Percentiles rank a stretch among this genome's conserved stretches.
These are phyloP conservation scores for Autographa pulchrina DNA, from an alignment of 2,888 invertebrate genomes.

Conservation along the genomic window DNA sequence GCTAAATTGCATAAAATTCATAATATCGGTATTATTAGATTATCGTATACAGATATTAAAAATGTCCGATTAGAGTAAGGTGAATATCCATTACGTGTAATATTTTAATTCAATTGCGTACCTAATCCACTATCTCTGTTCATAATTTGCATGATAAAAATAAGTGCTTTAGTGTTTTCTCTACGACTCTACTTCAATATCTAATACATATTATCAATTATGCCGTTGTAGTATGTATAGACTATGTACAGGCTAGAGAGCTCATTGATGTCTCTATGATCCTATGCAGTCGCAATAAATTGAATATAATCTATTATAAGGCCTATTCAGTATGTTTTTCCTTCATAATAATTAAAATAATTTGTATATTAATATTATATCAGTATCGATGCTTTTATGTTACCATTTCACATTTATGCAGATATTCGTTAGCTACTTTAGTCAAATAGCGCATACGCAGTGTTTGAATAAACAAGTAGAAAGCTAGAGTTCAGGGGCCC, in stretches of 20 bases:
- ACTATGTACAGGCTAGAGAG: neutral
- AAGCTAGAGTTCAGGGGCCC: slow-evolving; percentile 21
- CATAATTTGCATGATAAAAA: neutral
- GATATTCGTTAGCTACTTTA: neutral
- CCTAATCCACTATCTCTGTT: neutral
- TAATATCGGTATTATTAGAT: neutral
- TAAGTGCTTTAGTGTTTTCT: too few species aligned
- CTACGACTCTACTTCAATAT: too few species aligned
- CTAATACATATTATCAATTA: too few species aligned
- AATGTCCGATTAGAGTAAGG: neutral
- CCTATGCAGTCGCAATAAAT: neutral
- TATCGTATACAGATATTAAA: neutral
- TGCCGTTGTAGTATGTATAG: too few species aligned
- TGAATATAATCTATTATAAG: too few species aligned
- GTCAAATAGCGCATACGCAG: slow-evolving; percentile 39
- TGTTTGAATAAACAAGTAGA: neutral
- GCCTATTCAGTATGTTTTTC: neutral
- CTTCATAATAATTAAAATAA: neutral
- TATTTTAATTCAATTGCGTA: neutral
- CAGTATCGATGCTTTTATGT: too few species aligned
- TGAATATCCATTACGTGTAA: neutral
- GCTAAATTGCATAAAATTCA: neutral
- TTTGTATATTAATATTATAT: neutral
- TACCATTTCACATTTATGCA: neutral
- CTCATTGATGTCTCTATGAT: neutral